Conservation (phyloP, 2,113 vertebrate genomes). For the Albula goreensis region DNA sequence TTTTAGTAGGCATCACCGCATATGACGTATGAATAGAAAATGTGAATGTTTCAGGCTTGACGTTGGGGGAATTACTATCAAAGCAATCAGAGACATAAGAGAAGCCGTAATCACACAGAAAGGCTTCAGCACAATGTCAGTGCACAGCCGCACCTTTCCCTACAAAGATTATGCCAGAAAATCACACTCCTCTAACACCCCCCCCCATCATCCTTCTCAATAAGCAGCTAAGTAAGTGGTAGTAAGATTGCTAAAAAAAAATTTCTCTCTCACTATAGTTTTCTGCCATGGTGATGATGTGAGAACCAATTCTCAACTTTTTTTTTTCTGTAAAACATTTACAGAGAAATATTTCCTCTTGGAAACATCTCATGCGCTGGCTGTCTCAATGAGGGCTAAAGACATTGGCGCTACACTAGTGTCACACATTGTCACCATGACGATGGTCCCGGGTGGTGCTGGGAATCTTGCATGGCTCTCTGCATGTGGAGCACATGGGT, state of each 20-base stretch:
- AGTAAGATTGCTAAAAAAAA: constrained; percentile 24
- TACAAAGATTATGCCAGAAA: not conserved
- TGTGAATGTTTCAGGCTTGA: too few relatives aligned
- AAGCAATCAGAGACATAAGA: too few relatives aligned
- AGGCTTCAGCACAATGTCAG: not conserved
- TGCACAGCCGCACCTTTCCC: not conserved
- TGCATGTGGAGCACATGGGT: too few relatives aligned
- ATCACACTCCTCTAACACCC: constrained; percentile 10
- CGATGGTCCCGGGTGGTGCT: too few relatives aligned
- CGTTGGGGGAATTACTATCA: too few relatives aligned
- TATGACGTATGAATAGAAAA: too few relatives aligned
- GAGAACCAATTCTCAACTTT: not conserved
- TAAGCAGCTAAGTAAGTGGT: constrained; percentile 32
- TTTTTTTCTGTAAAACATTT: not conserved
- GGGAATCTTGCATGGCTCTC: too few relatives aligned
- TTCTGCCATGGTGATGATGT: not conserved
- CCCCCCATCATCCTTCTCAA: constrained; percentile 23
- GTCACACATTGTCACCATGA: too few relatives aligned
- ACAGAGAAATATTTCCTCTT: not conserved
- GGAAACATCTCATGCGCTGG: too few relatives aligned
- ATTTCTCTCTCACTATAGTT: constrained; percentile 12
- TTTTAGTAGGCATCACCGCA: too few relatives aligned
- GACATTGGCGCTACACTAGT: too few relatives aligned
- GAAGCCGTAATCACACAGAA: not conserved
- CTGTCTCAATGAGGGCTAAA: too few relatives aligned